A percentile compares a stretch with the other conserved stretches of the same genome.
Evolutionary conservation across 2,113 vertebrate genomes (phyloP).

Genomic region (Entomyzon cyanotis): DNA sequence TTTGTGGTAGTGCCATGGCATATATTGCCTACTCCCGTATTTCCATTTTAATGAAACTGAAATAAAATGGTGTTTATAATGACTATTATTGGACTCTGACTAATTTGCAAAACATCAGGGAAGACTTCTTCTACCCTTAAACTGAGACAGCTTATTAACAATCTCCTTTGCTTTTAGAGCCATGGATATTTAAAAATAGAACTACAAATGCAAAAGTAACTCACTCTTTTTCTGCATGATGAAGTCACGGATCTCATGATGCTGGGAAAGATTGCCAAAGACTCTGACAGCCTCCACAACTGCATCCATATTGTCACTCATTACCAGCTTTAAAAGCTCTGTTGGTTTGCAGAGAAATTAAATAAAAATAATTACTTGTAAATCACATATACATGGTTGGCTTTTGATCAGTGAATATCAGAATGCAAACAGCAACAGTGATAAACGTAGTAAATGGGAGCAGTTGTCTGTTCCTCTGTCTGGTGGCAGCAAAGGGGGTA

Average conservation of each 20-base stretch:
- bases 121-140: slow-evolving; percentile 3
- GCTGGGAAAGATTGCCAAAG: slow-evolving; percentile 85
- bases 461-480: neutral
- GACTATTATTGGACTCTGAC: neutral
- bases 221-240: slow-evolving; percentile 81
- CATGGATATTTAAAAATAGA: neutral
- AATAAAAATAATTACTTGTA: neutral
- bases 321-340: slow-evolving; percentile 82
- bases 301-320: slow-evolving; percentile 81
- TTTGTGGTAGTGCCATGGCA: neutral
- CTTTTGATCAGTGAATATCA: neutral
- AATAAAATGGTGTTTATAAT: neutral
- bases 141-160: slow-evolving; percentile 19
- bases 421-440: neutral
- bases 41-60: neutral
- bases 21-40: neutral
- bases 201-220: slow-evolving; percentile 27
- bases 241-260: slow-evolving; percentile 80
- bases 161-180: neutral
- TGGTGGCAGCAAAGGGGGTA: neutral
- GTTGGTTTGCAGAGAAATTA: slow-evolving; percentile 23
- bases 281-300: slow-evolving; percentile 84
- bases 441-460: neutral
- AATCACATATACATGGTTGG: neutral
- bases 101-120: neutral